Base-by-base conservation (phyloP, 2,797 vertebrate genomes). In the Bovichtus diacanthus region DNA sequence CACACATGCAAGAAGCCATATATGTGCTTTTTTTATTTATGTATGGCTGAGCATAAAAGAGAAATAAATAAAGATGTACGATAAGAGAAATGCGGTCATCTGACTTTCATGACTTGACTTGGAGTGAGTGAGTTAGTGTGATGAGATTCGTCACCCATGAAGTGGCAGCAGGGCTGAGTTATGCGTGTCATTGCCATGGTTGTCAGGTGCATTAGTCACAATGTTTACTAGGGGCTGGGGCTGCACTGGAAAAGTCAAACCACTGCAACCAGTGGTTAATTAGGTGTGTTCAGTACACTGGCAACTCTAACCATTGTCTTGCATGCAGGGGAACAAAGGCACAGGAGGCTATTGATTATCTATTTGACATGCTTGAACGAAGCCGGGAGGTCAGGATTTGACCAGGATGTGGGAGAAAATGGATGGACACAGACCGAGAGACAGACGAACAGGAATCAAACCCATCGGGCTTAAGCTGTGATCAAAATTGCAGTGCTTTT, bases 131-230 rank as follows among this genome's bases (percentile, higher is more conserved):
- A 34, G 31, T 6, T 9, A 50, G 36, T 38, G 54, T 58, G 55
- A 60, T 68, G 71, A 53, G 44, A 69, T 59, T 39, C 34, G 10
- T 75, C 21, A 46, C 18, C 4, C 38, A 21, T 65, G 59, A 59
- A 39, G 41, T 23, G 58, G 60, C 79, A 83, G 54, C 75, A 31
- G 49, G 27, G 70, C 70, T 87, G 88, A 90, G 81, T 68, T 88
- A 87, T 85, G 65, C 65, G 80, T 85, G 84, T 83, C 88, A 84
- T 82, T 77, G 85, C 60, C n/a, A 3, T 78, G 73, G 77, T 78
- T 92, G 92, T 85, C 91, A 89, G 88, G 82, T 90, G 70, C 79
- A 90, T 91, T 84, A 82, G 74, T 91, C 85, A 83, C 71, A 50
- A 51, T 74, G 81, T 82, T 86, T 78, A 89, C 78, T 60, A 78